Evolutionary conservation across 2,888 invertebrate genomes (phyloP).

Genomic region (Pseudococcus viburni): DNA sequence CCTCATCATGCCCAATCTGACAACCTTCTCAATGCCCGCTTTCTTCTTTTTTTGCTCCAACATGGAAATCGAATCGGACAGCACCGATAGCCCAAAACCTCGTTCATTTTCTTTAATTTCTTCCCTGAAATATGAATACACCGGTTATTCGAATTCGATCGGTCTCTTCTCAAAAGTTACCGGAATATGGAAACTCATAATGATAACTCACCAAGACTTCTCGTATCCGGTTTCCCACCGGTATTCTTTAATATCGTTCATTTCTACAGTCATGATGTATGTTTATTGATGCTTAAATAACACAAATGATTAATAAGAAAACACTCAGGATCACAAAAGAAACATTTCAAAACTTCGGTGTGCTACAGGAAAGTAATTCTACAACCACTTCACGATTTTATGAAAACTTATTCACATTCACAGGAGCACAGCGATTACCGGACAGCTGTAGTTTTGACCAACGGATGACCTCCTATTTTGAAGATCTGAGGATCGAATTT

Average conservation of each 20-base stretch:
- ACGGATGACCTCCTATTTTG: no score
- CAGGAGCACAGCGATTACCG: no score
- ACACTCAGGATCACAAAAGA: neutral
- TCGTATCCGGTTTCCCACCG: constrained; percentile 97
- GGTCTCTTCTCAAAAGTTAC: neutral
- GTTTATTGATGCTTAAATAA: neutral
- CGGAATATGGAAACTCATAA: neutral
- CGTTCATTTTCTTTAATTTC: constrained; percentile 96
- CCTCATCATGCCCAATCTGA: constrained; percentile 98
- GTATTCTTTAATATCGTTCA: constrained; percentile 84
- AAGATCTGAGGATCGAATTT: no score
- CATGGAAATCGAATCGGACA: constrained; percentile 34
- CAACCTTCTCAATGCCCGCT: constrained; percentile 69
- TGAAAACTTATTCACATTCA: no score
- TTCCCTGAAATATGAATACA: constrained; percentile 78
- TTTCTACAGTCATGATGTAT: constrained; percentile 33
- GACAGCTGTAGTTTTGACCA: no score
- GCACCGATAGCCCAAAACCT: constrained; percentile 73
- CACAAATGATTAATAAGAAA: neutral
- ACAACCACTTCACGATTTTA: no score
- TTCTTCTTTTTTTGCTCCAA: constrained; percentile 55
- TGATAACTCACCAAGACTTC: constrained; percentile 84
- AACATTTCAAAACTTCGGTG: no score
- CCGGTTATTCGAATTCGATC: neutral
- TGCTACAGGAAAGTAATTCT: no score